Base-by-base conservation (phyloP, 2,113 vertebrate species). In the Thalassoma bifasciatum region DNA sequence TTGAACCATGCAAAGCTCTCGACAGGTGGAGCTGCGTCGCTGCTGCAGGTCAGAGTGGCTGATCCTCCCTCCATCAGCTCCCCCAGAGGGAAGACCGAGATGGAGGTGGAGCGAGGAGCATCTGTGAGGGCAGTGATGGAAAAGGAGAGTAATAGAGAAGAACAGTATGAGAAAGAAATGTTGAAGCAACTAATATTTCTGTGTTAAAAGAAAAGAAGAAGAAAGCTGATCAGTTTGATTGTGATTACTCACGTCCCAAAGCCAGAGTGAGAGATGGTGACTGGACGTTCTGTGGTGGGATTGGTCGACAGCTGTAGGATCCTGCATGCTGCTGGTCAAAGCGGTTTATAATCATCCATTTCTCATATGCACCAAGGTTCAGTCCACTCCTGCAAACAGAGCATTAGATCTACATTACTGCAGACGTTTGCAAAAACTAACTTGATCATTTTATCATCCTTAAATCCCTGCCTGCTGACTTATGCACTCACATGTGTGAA, bases 1-100 rank as follows among this genome's bases (percentile, higher is more conserved):
- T 91, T 93, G 78, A 94, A 94, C 94, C 94, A 95, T 19, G 91
- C 91, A 42, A 84, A 95, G 85, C 93, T 94, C 88, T 94, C 93
- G 9, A 90, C 93, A 16, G 91, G 90, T 0, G 94, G 94, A 54
- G 93, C 89, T 22, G 89, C 94, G 8, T 92, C 89, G 38, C 93
- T 94, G 49, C 67, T 88, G 90, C 94, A 95, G 56, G 87, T 91
- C 63, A 95, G 77, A 50, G 91, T 93, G 71, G 93, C 91, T 0
- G 92, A 90, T 0, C 63, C 85, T 1, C 93, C 92, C 77, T 93
- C 94, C 6, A 74, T 22, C 54, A 92, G 38, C 12, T 77, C 84
- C 22, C 86, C 89, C 1, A 1, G 53, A 8, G 91, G 90, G 54
- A 59, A 91, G n/a, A 89, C 65, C 22, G 72, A 21, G 19, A 94